Evolutionary conservation across 2,888 invertebrate species (phyloP), one percentile per base, ranked within the genome.

Genomic region (Bellardia bayeri): DNA sequence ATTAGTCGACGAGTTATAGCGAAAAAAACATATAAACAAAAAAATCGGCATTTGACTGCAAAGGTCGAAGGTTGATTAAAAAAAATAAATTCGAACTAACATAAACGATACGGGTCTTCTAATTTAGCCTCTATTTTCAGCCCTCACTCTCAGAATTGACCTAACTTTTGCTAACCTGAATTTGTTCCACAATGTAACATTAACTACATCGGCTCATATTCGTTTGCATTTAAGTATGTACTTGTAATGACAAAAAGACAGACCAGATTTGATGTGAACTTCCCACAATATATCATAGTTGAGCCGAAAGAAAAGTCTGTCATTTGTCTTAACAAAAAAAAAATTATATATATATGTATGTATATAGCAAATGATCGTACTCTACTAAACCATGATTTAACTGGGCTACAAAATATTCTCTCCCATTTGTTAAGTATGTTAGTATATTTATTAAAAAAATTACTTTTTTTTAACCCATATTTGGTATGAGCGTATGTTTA

Each of bases 251-350:
- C 11, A 56, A 68, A 56, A 79, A 45, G n/a, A 40, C 3, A 51
- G 8, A 2, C 40, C 40, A 68, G 45, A 61, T 37, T n/a, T 37
- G 40, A 45, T 40, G 23, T 69, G 11, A n/a, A 58, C 85, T 49
- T 72, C 85, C 85, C 72, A 86, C 85, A 78, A 33, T 75, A 56
- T 56, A 56, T 23, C 33, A 45, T 33, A 56, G 30, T 23, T n/a
- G 7, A 63, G 37, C 40, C 45, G 58, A 45, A 45, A 40, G 58
- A 45, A 45, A 40, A 64, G 23, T 61, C 23, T 51, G 51, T 42
- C 74, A 61, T n/a, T 58, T 56, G 68, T 14, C 71, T 51, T 56
- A 23, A 23, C 42, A n/a, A 16, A 30, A 75, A 13, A 69, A 33
- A 71, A 49, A n/a, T n/a, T n/a, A n/a, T n/a, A n/a, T n/a, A n/a